Evolutionary conservation across 1,140 invertebrate genomes (phyloP).

Genomic region (Samia ricini): DNA sequence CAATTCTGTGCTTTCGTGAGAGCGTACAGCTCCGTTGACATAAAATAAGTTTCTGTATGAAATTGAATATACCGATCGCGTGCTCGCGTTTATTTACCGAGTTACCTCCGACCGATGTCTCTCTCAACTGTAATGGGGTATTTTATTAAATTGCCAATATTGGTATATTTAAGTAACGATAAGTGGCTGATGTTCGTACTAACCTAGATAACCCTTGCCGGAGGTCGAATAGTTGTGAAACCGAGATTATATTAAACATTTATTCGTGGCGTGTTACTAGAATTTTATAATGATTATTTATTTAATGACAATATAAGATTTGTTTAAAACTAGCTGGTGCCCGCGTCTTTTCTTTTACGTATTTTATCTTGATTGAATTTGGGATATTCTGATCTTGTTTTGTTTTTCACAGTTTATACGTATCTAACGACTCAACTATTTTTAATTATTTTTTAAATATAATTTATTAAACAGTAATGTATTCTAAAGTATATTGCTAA

Average conservation of each 20-base stretch:
- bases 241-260: slow-evolving; percentile 23
- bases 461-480: too few species aligned
- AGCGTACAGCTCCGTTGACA: slow-evolving; percentile 38
- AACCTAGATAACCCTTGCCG: slow-evolving; percentile 48
- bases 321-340: too few species aligned
- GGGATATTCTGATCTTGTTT: too few species aligned
- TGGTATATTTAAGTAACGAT: slow-evolving; percentile 44
- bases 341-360: too few species aligned
- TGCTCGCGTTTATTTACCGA: slow-evolving; percentile 53
- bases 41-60: slow-evolving; percentile 67
- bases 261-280: slow-evolving; percentile 16
- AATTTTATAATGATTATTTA: too few species aligned
- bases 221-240: slow-evolving; percentile 40
- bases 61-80: slow-evolving; percentile 67
- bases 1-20: slow-evolving; percentile 49
- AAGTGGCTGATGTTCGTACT: slow-evolving; percentile 36
- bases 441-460: too few species aligned
- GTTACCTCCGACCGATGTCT: slow-evolving; percentile 53
- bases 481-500: too few species aligned
- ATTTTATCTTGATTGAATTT: too few species aligned
- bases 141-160: slow-evolving; percentile 60
- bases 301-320: too few species aligned
- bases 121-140: slow-evolving; percentile 53
- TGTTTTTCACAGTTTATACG: too few species aligned
- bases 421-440: too few species aligned